Evolutionary conservation across 2,888 invertebrate genomes (phyloP).

Genomic region (Epinotia demarniana): DNA sequence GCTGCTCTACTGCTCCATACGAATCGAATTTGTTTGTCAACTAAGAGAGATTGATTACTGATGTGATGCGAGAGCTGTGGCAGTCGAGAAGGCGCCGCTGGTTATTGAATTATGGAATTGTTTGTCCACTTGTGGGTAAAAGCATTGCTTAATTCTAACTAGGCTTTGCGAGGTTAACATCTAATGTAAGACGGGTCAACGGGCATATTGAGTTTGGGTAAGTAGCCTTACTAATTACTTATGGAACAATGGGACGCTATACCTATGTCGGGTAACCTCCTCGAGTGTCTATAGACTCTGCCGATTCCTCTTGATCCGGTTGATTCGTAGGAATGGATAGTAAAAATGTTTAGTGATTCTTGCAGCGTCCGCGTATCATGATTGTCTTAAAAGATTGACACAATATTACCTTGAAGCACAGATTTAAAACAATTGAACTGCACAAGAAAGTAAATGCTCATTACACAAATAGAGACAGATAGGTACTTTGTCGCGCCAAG

Average conservation of each 20-base stretch:
- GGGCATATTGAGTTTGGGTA: neutral
- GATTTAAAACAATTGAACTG: too few species aligned
- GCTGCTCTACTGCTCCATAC: neutral
- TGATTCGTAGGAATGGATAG: too few species aligned
- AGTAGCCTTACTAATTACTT: neutral
- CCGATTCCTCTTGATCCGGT: too few species aligned
- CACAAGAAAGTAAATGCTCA: too few species aligned
- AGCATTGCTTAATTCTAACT: slow-evolving; percentile 40
- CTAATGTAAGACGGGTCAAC: neutral
- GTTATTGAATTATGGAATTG: slow-evolving; percentile 29
- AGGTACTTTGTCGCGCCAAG: slow-evolving; percentile 22
- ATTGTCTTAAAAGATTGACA: too few species aligned
- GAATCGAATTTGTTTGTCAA: neutral
- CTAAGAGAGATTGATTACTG: slow-evolving; percentile 8
- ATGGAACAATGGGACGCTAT: too few species aligned
- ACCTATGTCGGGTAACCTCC: too few species aligned
- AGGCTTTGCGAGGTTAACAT: neutral
- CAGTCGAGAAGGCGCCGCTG: slow-evolving; percentile 48
- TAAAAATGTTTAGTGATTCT: too few species aligned
- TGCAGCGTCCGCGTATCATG: too few species aligned
- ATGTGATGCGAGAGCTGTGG: slow-evolving; percentile 3
- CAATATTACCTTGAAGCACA: too few species aligned
- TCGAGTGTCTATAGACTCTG: too few species aligned
- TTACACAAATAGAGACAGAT: slow-evolving; percentile 2
- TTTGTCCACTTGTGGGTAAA: slow-evolving; percentile 37